Evolutionary conservation across 2,113 vertebrate genomes (phyloP).

Genomic region (cat (Felis catus)): F.catus_Fca126_mat1.0 CM031416.1:27412501-27413000

Average conservation of each 20-base stretch:
- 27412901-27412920: background rate
- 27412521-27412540: too few relatives aligned
- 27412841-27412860: too few relatives aligned
- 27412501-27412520: background rate
- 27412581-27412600: background rate
- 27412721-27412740: background rate
- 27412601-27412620: background rate
- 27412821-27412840: background rate
- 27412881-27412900: background rate
- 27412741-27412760: background rate
- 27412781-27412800: background rate
- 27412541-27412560: background rate
- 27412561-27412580: background rate
- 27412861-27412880: background rate
- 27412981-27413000: too few relatives aligned
- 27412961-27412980: background rate
- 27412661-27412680: background rate
- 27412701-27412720: background rate
- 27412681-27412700: background rate
- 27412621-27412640: background rate
- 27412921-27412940: background rate
- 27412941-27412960: background rate
- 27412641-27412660: background rate
- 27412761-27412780: background rate
- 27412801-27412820: background rate